These are phyloP conservation scores for Leptopilina myrica DNA, from an alignment of 2,888 invertebrate genomes.

Conservation along the genomic window DNA sequence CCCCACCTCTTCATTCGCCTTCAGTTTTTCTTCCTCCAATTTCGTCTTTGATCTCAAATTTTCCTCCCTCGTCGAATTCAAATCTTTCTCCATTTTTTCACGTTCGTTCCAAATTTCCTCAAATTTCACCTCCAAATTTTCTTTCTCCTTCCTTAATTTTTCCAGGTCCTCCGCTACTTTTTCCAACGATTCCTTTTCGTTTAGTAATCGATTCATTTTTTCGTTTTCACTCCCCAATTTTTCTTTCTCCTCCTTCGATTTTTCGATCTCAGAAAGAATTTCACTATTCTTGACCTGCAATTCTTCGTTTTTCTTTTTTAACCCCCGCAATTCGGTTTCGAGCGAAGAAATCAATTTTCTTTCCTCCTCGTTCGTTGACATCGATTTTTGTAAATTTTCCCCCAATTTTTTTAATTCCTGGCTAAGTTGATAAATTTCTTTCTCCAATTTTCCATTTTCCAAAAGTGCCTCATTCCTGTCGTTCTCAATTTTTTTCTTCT, in stretches of 20 bases:
- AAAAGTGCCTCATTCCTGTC: background rate
- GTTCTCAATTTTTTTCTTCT: background rate
- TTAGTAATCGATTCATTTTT: background rate
- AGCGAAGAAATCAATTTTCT: background rate
- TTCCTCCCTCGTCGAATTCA: slow-evolving; percentile 41
- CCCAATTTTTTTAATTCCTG: slow-evolving; percentile 51
- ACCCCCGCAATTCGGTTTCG: slow-evolving; percentile 40
- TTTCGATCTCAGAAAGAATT: slow-evolving; percentile 1
- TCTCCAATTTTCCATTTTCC: background rate
- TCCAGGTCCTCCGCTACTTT: slow-evolving; percentile 34
- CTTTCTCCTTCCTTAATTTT: slow-evolving; percentile 52
- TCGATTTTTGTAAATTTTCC: slow-evolving; percentile 25
- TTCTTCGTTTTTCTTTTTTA: slow-evolving; percentile 53
- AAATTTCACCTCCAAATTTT: slow-evolving; percentile 52
- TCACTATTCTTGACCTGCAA: background rate
- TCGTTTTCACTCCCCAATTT: background rate
- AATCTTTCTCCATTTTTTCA: slow-evolving; percentile 46
- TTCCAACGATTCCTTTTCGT: background rate
- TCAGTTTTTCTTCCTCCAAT: slow-evolving; percentile 39
- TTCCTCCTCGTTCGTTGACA: background rate
- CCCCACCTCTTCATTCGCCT: slow-evolving; percentile 23
- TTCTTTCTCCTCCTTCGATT: background rate
- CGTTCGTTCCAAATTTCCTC: slow-evolving; percentile 51
- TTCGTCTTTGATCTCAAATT: slow-evolving; percentile 52
- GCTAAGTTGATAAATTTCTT: background rate